These are phyloP conservation scores for Columba janthina DNA, from an alignment of 2,113 vertebrate genomes.

Conservation along the genomic window DNA sequence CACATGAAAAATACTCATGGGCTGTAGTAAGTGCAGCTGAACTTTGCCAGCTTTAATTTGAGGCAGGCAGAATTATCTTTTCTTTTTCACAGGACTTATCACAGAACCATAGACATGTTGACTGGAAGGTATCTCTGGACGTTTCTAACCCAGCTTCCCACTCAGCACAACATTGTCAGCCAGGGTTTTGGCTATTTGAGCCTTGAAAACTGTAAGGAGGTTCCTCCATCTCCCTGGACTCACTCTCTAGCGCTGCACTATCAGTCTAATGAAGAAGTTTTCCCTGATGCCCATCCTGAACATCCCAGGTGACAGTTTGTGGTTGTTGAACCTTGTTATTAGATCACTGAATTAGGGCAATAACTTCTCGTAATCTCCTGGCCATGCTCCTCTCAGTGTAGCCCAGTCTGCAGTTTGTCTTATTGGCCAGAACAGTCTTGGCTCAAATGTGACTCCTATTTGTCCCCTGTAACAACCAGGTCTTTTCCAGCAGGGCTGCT, in stretches of 20 bases:
- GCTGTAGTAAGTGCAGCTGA: conserved; percentile 16
- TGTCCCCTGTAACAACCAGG: neutral
- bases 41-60: conserved; percentile 28
- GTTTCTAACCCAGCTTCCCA: neutral
- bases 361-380: neutral
- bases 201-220: neutral
- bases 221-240: neutral
- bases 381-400: neutral
- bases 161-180: neutral
- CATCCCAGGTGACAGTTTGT: neutral
- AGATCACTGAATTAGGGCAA: neutral
- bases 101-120: neutral
- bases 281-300: neutral
- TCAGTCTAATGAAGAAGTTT: neutral
- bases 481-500: neutral
- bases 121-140: neutral
- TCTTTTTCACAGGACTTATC: neutral
- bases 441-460: neutral
- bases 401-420: neutral
- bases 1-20: conserved; percentile 64
- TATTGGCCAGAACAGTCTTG: neutral
- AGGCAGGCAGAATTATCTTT: conserved; percentile 3
- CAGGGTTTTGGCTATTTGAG: neutral
- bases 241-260: neutral
- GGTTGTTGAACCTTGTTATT: neutral